These are phyloP conservation scores for Hafferia zeledoni DNA, from an alignment of 2,797 vertebrate species.

Conservation along the genomic window DNA sequence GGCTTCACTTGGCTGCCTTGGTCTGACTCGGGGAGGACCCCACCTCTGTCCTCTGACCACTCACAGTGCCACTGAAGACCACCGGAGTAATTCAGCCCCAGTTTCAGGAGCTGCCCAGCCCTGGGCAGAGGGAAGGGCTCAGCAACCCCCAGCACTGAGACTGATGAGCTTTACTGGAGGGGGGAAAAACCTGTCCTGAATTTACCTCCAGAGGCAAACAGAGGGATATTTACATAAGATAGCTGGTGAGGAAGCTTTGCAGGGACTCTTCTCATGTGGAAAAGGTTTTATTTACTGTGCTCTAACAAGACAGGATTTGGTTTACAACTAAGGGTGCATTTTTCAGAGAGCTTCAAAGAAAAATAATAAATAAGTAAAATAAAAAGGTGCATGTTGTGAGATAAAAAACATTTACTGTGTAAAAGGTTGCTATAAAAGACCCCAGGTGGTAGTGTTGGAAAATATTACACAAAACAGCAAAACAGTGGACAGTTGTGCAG, in stretches of 20 bases:
- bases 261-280: background rate
- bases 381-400: background rate
- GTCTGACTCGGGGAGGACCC: background rate
- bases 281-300: conserved; percentile 22
- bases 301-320: conserved; percentile 3
- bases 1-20: background rate
- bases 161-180: background rate
- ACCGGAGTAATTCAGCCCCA: background rate
- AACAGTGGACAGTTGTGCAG: background rate
- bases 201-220: background rate
- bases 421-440: background rate
- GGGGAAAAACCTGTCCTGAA: background rate
- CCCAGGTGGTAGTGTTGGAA: background rate
- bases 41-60: background rate
- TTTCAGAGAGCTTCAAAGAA: conserved; percentile 37
- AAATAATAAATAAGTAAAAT: background rate
- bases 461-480: background rate
- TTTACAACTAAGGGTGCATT: conserved; percentile 3
- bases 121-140: background rate
- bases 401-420: background rate
- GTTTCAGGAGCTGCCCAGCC: background rate
- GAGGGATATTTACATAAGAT: conserved; percentile 33
- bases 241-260: background rate
- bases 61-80: background rate
- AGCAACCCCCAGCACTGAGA: rapidly evolving